Conservation (phyloP, 30 jellyfish, hydroid and myxozoan species). For the Euphysa ruthae region DNA sequence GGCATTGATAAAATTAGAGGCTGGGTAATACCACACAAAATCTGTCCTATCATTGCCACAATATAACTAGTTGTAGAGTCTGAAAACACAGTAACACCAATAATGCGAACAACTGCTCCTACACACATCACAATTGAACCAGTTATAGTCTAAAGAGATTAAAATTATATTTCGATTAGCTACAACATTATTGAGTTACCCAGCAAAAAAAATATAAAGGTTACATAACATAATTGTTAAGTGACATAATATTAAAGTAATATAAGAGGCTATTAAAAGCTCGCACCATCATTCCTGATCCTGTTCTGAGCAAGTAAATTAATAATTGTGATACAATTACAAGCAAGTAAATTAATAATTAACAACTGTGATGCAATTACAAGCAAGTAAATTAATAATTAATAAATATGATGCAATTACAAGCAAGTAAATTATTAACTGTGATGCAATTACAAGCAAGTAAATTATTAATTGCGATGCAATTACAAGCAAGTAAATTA, state of each 20-base stretch:
- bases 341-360: too few species aligned
- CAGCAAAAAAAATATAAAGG: conserved; percentile 61
- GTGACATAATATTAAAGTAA: background rate
- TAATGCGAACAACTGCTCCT: conserved; percentile 59
- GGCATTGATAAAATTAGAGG: conserved; percentile 90
- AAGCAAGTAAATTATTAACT: too few species aligned
- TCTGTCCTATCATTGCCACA: conserved; percentile 77
- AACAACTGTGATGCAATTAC: too few species aligned
- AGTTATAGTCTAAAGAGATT: conserved; percentile 40
- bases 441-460: too few species aligned
- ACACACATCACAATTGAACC: conserved; percentile 66
- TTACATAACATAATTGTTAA: conserved; percentile 22
- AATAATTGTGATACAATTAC: too few species aligned
- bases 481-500: too few species aligned
- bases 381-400: too few species aligned
- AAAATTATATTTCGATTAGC: conserved; percentile 39
- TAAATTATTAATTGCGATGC: too few species aligned
- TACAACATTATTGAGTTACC: conserved; percentile 65
- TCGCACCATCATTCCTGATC: too few species aligned
- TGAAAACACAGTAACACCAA: conserved; percentile 19
- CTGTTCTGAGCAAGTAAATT: too few species aligned
- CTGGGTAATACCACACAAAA: conserved; percentile 56
- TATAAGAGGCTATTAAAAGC: too few species aligned
- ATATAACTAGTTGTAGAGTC: conserved; percentile 20
- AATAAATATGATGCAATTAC: too few species aligned